Evolutionary conservation across 2,797 vertebrate species (phyloP).

Genomic region (Dermochelys coriacea): DNA sequence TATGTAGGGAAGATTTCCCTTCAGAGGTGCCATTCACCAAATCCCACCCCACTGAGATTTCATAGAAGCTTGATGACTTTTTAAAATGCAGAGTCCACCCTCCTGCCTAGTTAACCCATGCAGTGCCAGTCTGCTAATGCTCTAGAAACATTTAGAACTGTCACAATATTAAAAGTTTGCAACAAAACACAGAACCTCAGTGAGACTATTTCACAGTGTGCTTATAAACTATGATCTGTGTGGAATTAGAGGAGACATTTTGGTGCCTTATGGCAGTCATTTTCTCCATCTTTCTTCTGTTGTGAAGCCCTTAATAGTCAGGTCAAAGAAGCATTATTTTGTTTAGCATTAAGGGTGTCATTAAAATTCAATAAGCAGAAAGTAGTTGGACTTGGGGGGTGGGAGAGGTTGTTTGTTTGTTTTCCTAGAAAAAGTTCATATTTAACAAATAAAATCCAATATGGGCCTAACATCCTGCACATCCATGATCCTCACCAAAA

Average conservation of each 20-base stretch:
- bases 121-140: background rate
- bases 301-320: accelerated
- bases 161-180: background rate
- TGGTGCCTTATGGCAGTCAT: background rate
- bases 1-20: background rate
- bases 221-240: background rate
- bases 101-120: background rate
- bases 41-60: background rate
- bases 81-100: slow-evolving; percentile 1
- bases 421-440: background rate
- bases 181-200: background rate
- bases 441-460: background rate
- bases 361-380: background rate
- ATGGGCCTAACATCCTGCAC: background rate
- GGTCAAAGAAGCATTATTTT: background rate
- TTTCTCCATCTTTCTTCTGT: background rate
- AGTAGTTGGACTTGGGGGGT: background rate
- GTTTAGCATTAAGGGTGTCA: background rate
- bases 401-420: background rate
- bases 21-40: slow-evolving; percentile 34
- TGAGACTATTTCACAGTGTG: background rate
- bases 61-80: background rate
- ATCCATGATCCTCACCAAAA: background rate
- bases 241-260: background rate
- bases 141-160: background rate